These are phyloP conservation scores for Guaruba guarouba DNA, from an alignment of 2,113 vertebrate species.

Conservation along the genomic window DNA sequence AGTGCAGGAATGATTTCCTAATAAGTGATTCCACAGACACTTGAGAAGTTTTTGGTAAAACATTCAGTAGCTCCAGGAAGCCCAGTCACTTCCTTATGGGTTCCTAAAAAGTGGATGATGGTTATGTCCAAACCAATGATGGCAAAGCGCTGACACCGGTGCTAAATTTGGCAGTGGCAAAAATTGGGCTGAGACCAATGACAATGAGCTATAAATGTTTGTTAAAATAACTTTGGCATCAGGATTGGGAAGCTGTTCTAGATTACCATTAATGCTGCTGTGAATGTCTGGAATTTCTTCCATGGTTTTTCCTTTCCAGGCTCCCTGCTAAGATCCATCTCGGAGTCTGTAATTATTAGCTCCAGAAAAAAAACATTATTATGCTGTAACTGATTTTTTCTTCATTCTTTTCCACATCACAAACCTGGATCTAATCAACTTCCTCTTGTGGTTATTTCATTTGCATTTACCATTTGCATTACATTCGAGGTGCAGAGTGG, in stretches of 20 bases:
- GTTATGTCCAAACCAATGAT: not conserved
- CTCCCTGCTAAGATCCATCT: not conserved
- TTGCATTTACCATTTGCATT: not conserved
- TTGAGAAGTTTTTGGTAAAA: not conserved
- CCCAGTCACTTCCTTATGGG: not conserved
- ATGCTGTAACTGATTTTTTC: not conserved
- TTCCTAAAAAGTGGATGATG: not conserved
- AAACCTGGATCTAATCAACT: not conserved
- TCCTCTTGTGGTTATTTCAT: not conserved
- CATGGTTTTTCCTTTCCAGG: not conserved
- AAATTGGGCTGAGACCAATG: not conserved
- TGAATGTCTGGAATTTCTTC: conserved; percentile 12
- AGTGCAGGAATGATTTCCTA: not conserved
- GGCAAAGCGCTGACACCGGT: not conserved
- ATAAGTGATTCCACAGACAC: not conserved
- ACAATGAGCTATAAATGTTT: not conserved
- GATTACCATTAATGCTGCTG: not conserved
- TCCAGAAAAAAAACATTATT: not conserved
- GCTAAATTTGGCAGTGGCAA: not conserved
- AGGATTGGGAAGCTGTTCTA: not conserved
- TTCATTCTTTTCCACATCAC: not conserved
- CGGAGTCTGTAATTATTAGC: not conserved
- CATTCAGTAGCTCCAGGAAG: not conserved
- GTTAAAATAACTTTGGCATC: conserved; percentile 4
- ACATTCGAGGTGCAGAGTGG: not conserved